These are phyloP conservation scores for Aselliscus stoliczkanus DNA, from an alignment of 2,797 vertebrate species.

Conservation along the genomic window DNA sequence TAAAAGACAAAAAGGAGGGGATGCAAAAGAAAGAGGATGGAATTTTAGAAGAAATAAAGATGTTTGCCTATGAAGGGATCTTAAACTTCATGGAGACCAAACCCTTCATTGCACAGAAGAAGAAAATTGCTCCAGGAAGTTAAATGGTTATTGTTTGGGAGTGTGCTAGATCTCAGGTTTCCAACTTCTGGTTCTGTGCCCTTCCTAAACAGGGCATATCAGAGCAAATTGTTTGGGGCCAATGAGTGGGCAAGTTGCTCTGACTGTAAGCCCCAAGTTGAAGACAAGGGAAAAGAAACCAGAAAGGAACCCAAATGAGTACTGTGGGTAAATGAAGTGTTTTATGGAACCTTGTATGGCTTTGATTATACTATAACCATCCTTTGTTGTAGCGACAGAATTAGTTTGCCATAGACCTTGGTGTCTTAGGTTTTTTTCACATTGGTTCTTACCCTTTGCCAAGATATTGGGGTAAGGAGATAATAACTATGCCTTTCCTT, in stretches of 20 bases:
- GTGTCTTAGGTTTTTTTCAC: not conserved
- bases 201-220: not conserved
- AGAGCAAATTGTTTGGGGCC: not conserved
- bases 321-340: conserved; percentile 18
- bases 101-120: not conserved
- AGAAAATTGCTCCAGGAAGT: not conserved
- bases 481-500: not conserved
- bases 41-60: not conserved
- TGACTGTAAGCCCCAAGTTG: not conserved
- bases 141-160: not conserved
- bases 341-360: not conserved
- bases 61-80: not conserved
- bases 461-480: not conserved
- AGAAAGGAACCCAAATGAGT: not conserved
- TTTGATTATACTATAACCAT: conserved; percentile 38
- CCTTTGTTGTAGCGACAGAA: conserved; percentile 54
- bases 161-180: not conserved
- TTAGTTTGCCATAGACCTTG: not conserved
- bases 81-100: not conserved
- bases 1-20: not conserved
- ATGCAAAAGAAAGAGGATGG: not conserved
- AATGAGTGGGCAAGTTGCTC: not conserved
- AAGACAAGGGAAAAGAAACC: not conserved
- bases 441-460: not conserved
- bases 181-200: not conserved